phyloP scores from a whole-genome alignment of 2,888 invertebrate genomes.

The Phrixothrix hirtus region DNA sequence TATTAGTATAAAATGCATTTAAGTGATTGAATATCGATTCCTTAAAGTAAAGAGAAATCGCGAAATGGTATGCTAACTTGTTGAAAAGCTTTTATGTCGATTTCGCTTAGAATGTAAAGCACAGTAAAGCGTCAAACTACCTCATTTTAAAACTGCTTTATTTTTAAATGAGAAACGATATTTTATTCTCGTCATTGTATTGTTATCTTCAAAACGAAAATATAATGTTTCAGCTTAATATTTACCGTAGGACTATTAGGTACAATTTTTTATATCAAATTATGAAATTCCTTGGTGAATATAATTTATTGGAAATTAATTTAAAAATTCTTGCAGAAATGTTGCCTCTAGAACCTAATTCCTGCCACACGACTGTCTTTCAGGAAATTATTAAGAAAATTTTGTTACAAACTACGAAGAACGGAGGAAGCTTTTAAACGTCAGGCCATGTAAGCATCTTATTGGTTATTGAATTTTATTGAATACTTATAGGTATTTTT shows the following conservation, averaged over 20 bases:
- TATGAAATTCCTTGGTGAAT: constrained; percentile 27
- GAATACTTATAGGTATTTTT: constrained; percentile 1
- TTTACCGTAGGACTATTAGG: constrained; percentile 4
- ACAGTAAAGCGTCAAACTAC: too few relatives aligned
- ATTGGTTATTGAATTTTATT: constrained; percentile 13
- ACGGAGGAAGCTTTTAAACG: constrained; percentile 11
- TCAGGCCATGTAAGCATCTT: constrained; percentile 8
- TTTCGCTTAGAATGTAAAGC: constrained; percentile 18
- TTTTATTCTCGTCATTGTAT: too few relatives aligned
- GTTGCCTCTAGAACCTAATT: constrained; percentile 26
- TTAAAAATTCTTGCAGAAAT: constrained; percentile 27
- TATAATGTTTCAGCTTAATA: background rate
- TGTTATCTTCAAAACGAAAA: too few relatives aligned
- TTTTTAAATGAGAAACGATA: too few relatives aligned
- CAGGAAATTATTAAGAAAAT: constrained; percentile 30
- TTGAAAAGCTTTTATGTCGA: constrained; percentile 21
- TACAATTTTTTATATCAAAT: constrained; percentile 24
- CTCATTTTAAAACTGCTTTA: too few relatives aligned
- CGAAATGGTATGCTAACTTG: constrained; percentile 20
- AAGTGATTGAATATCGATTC: constrained; percentile 33
- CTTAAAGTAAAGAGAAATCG: constrained; percentile 19
- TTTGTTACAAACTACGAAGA: constrained; percentile 22
- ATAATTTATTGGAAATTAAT: constrained; percentile 31
- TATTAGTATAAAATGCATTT: constrained; percentile 32
- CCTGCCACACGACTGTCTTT: constrained; percentile 20